Conservation (phyloP, 1,140 invertebrate genomes). For the Apis laboriosa region DNA sequence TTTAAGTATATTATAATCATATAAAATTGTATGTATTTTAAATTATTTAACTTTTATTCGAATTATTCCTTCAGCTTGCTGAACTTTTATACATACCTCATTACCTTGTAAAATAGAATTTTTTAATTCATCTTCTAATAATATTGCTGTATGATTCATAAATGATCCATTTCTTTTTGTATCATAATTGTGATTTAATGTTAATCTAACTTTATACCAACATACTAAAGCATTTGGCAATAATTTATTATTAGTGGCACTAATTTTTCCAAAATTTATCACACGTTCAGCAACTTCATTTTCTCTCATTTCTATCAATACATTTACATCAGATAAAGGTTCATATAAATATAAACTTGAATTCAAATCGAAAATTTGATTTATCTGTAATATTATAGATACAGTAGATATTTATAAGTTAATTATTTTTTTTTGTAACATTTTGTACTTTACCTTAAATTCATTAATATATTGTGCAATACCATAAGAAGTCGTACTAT, state of each 20-base stretch:
- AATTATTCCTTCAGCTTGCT: conserved; percentile 65
- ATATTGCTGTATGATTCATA: conserved; percentile 73
- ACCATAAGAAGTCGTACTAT: conserved; percentile 70
- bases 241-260: conserved; percentile 32
- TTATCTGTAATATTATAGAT: conserved; percentile 63
- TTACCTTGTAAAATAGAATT: conserved; percentile 51
- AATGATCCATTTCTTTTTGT: conserved; percentile 69
- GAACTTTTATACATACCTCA: conserved; percentile 66
- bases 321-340: conserved; percentile 59
- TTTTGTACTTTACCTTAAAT: conserved; percentile 75
- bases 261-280: conserved; percentile 66
- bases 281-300: conserved; percentile 57
- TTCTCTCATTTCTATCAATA: conserved; percentile 65
- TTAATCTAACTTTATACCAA: conserved; percentile 71
- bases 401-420: background rate
- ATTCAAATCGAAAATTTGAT: conserved; percentile 73
- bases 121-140: conserved; percentile 66
- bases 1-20: conserved; percentile 24
- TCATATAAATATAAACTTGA: conserved; percentile 65
- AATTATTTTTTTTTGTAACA: background rate
- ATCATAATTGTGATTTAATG: conserved; percentile 49
- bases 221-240: conserved; percentile 73
- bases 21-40: conserved; percentile 23
- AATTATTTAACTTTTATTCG: conserved; percentile 55
- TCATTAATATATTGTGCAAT: conserved; percentile 80